These are phyloP conservation scores for Dendrolimus kikuchii DNA, from an alignment of 1,140 invertebrate species.

Conservation along the genomic window DNA sequence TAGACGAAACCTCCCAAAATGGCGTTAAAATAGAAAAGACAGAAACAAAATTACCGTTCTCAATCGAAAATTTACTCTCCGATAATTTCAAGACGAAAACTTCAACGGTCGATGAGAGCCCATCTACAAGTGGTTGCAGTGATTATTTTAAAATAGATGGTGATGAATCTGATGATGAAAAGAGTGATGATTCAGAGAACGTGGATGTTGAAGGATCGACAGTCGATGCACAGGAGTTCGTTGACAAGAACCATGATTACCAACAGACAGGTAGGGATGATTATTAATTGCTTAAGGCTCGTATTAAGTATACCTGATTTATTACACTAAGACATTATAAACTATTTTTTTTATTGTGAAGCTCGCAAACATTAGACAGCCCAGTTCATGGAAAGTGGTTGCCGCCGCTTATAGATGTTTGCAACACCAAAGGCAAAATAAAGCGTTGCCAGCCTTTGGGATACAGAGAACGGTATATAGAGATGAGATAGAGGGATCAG, in stretches of 20 bases:
- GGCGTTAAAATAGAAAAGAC: constrained; percentile 32
- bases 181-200: constrained; percentile 41
- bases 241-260: constrained; percentile 42
- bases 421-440: no score
- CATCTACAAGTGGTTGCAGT: constrained; percentile 23
- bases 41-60: constrained; percentile 49
- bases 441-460: no score
- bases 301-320: no score
- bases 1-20: constrained; percentile 17
- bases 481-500: no score
- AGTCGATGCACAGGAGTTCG: constrained; percentile 37
- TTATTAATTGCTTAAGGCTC: constrained; percentile 1
- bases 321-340: no score
- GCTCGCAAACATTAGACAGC: no score
- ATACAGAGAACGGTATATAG: no score
- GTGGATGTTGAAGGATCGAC: constrained; percentile 53
- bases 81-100: constrained; percentile 39
- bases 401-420: no score
- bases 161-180: constrained; percentile 36
- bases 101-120: constrained; percentile 5
- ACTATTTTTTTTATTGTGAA: no score
- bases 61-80: constrained; percentile 53
- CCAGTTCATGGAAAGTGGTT: no score
- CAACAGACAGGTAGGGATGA: constrained; percentile 47
- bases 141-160: constrained; percentile 22